A percentile compares a stretch with the other conserved stretches of the same genome.
These are phyloP conservation scores for Harpegnathos saltator DNA, from an alignment of 1,140 invertebrate genomes.

Conservation along the genomic window DNA sequence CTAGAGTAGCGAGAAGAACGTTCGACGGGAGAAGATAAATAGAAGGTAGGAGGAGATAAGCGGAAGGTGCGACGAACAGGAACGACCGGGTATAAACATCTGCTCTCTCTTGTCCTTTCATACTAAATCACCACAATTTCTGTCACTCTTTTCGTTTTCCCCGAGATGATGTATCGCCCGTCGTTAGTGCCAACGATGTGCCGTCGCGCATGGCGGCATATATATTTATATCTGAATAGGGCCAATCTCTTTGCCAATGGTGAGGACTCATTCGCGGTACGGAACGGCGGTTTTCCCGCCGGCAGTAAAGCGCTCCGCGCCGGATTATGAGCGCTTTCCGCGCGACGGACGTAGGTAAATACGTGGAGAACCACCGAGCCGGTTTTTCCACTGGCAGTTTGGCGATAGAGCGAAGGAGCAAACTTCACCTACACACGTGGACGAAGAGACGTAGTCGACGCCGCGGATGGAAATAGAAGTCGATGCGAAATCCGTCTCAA, in stretches of 20 bases:
- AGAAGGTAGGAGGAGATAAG: background rate
- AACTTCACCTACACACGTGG: conserved; percentile 16
- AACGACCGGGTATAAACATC: conserved; percentile 50
- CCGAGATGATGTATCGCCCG: conserved; percentile 72
- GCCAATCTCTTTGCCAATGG: conserved; percentile 36
- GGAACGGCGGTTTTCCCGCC: conserved; percentile 49
- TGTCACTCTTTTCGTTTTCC: conserved; percentile 74
- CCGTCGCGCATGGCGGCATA: background rate
- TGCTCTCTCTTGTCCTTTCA: conserved; percentile 66
- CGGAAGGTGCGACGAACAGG: background rate
- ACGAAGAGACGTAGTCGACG: conserved; percentile 22
- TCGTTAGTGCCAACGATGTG: conserved; percentile 69
- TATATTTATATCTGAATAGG: conserved; percentile 47
- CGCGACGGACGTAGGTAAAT: conserved; percentile 40
- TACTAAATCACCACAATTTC: conserved; percentile 75
- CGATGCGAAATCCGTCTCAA: background rate
- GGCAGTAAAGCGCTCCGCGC: conserved; percentile 61
- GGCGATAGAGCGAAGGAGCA: background rate
- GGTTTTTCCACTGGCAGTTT: background rate
- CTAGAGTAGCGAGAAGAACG: background rate
- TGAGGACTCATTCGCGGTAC: conserved; percentile 41
- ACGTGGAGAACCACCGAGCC: conserved; percentile 52
- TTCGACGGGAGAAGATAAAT: background rate
- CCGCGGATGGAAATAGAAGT: conserved; percentile 56
- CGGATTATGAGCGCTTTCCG: conserved; percentile 16